phyloP scores from a whole-genome alignment of 2,797 vertebrate species.

The Silurus lanzhouensis region DNA sequence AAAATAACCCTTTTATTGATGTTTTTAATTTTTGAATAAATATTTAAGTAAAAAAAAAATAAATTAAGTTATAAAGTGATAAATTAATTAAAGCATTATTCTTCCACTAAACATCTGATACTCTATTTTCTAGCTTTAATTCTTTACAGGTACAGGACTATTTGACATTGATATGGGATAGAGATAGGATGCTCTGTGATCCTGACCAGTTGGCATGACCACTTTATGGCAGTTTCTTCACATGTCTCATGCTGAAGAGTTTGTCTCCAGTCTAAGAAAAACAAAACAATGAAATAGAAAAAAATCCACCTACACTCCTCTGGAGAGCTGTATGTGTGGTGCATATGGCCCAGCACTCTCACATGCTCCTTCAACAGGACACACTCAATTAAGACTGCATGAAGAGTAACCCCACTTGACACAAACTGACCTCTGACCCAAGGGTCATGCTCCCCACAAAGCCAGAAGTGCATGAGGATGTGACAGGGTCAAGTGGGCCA shows the following conservation, averaged over 20 bases:
- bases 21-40: too few species aligned
- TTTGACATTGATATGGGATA: background rate
- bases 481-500: conserved; percentile 49
- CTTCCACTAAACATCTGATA: too few species aligned
- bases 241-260: background rate
- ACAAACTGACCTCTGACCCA: conserved; percentile 55
- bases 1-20: too few species aligned
- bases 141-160: background rate
- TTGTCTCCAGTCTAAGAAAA: background rate
- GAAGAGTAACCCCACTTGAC: conserved; percentile 62
- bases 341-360: conserved; percentile 55
- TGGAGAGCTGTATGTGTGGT: conserved; percentile 30
- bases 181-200: background rate
- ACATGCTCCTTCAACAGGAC: conserved; percentile 61
- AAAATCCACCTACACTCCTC: conserved; percentile 9
- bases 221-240: background rate
- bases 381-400: conserved; percentile 63
- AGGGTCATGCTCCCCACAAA: conserved; percentile 54
- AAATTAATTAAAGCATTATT: background rate
- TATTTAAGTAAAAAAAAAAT: background rate
- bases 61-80: background rate
- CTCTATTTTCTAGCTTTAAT: background rate
- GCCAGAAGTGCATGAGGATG: conserved; percentile 46
- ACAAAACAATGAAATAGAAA: background rate
- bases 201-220: background rate